phyloP scores from a whole-genome alignment of 2,888 invertebrate genomes.

The Orthonychiurus folsomi region DNA sequence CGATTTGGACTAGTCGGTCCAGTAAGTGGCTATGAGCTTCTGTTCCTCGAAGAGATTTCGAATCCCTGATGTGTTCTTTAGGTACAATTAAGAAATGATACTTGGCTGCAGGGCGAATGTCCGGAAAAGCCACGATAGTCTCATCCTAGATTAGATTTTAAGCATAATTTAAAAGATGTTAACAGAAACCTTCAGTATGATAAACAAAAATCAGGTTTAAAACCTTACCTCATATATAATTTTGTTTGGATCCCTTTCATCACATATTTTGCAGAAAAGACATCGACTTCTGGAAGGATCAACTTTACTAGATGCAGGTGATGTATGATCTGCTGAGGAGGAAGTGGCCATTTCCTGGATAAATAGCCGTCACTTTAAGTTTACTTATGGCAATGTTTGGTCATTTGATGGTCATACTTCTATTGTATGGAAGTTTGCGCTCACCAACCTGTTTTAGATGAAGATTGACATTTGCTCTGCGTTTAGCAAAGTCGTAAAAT shows the following conservation, averaged over 20 bases:
- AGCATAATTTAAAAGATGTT: background rate
- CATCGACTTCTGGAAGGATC: slow-evolving; percentile 53
- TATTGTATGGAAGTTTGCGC: no score
- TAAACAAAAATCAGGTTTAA: no score
- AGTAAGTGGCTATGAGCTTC: slow-evolving; percentile 44
- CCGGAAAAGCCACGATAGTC: slow-evolving; percentile 66
- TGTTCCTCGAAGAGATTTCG: slow-evolving; percentile 55
- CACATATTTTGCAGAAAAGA: slow-evolving; percentile 65
- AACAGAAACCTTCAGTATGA: no score
- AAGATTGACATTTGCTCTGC: no score
- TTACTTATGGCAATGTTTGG: background rate
- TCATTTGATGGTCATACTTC: no score
- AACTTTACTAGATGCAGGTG: no score
- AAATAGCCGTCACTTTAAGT: background rate
- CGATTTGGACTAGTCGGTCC: slow-evolving; percentile 18
- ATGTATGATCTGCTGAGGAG: slow-evolving; percentile 17
- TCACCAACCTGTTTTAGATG: no score
- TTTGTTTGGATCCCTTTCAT: slow-evolving; percentile 44
- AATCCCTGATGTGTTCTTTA: slow-evolving; percentile 65
- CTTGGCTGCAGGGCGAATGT: slow-evolving; percentile 69
- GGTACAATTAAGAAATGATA: slow-evolving; percentile 72
- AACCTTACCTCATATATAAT: slow-evolving; percentile 55
- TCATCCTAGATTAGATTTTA: slow-evolving; percentile 51
- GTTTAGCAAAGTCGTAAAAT: no score
- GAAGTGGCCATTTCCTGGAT: background rate